A percentile compares a stretch with the other conserved stretches of the same genome.
Conservation (phyloP, 2,113 vertebrate genomes). For the Coturnix japonica region DNA sequence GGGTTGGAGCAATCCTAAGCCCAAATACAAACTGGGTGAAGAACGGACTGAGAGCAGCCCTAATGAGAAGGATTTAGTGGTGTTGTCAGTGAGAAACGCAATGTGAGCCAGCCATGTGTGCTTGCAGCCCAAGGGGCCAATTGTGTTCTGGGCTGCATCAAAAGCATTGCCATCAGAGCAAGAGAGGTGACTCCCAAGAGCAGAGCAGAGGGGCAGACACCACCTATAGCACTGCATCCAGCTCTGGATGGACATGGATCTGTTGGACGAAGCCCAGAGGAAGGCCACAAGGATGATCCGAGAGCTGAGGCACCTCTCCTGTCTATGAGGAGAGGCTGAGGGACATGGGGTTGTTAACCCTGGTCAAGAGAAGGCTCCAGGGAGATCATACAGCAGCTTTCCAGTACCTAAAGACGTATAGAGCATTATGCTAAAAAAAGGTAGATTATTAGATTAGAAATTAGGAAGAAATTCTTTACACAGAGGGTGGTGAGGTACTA, state of each 20-base stretch:
- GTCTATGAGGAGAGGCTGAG: neutral
- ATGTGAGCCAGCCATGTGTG: neutral
- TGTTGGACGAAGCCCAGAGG: neutral
- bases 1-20: neutral
- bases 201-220: no score
- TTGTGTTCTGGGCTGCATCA: neutral
- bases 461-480: neutral
- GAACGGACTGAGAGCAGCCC: neutral
- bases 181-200: neutral
- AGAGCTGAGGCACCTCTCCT: neutral
- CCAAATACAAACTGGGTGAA: neutral
- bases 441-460: neutral
- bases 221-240: neutral
- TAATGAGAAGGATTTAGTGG: neutral
- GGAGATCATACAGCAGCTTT: neutral
- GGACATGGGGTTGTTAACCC: neutral
- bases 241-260: neutral
- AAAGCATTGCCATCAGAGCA: neutral
- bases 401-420: neutral
- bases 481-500: neutral
- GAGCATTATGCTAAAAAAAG: neutral
- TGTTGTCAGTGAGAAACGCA: neutral
- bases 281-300: neutral
- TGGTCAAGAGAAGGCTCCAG: neutral
- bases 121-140: neutral